Conservation (phyloP, 1,140 invertebrate genomes). For the Macrobrachium nipponense region DNA sequence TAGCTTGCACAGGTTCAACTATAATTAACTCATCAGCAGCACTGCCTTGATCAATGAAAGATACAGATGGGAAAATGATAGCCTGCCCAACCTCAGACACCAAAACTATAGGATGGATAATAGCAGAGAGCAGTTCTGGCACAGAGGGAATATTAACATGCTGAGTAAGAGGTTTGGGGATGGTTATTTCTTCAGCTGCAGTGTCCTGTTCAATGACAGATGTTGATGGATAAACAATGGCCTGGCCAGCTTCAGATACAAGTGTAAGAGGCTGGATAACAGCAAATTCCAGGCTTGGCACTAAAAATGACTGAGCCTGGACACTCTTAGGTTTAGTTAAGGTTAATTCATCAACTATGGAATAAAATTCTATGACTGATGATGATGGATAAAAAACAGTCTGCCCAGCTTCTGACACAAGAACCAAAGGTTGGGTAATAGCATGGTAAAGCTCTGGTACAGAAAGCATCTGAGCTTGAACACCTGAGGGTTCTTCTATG, state of each 20-base stretch:
- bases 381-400: constrained; percentile 11
- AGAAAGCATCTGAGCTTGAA: neutral
- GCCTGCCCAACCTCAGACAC: constrained; percentile 19
- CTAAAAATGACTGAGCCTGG: neutral
- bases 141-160: neutral
- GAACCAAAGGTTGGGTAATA: neutral
- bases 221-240: constrained; percentile 9
- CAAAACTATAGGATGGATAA: neutral
- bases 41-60: no score
- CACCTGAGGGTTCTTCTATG: constrained; percentile 1
- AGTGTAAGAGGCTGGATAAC: constrained; percentile 15
- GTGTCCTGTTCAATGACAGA: constrained; percentile 4
- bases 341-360: constrained; percentile 7
- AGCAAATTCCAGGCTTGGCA: constrained; percentile 34
- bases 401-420: constrained; percentile 28
- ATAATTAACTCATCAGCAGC: no score
- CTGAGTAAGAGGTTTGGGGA: neutral
- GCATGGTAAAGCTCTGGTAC: constrained; percentile 25
- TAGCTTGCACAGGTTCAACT: no score
- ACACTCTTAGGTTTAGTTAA: constrained; percentile 11
- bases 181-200: neutral
- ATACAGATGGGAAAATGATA: no score
- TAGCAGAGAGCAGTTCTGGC: constrained; percentile 29
- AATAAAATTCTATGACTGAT: neutral
- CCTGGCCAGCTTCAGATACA: constrained; percentile 33